These are phyloP conservation scores for Peromyscus polionotus DNA, from an alignment of 2,113 vertebrate genomes.

Conservation along the genomic window DNA sequence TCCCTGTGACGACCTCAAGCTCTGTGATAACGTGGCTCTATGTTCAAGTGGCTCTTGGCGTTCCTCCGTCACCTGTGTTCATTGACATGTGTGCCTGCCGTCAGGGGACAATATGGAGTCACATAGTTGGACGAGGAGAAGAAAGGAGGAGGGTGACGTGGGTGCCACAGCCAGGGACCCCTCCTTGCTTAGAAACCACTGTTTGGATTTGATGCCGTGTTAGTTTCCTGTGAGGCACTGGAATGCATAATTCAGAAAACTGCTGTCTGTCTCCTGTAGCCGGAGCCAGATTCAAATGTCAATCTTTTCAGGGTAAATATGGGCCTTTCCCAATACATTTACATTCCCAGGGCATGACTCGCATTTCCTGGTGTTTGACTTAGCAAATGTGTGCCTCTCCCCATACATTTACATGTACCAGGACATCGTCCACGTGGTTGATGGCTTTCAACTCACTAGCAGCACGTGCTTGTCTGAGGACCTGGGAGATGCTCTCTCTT, in stretches of 20 bases:
- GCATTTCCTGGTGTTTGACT: neutral
- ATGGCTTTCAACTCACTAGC: neutral
- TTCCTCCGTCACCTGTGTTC: neutral
- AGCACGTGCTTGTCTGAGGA: neutral
- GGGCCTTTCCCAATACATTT: neutral
- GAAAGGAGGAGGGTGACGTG: neutral
- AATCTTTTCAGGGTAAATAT: neutral
- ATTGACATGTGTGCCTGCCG: neutral
- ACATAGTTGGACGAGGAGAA: slow-evolving; percentile 8
- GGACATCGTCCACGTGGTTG: neutral
- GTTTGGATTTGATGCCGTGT: slow-evolving; percentile 65
- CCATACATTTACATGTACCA: neutral
- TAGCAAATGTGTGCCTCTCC: neutral
- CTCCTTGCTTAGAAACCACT: slow-evolving; percentile 66
- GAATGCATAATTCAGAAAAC: neutral
- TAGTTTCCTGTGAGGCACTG: neutral
- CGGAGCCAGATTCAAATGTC: neutral
- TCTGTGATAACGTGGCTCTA: neutral
- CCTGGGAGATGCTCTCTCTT: neutral
- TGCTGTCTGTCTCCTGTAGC: neutral
- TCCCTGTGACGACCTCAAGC: neutral
- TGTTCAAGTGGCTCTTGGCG: neutral
- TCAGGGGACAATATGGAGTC: slow-evolving; percentile 28
- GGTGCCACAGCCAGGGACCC: neutral
- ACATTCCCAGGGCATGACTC: neutral